phyloP scores from a whole-genome alignment of 2,797 vertebrate genomes.

The Molossus molossus region DNA sequence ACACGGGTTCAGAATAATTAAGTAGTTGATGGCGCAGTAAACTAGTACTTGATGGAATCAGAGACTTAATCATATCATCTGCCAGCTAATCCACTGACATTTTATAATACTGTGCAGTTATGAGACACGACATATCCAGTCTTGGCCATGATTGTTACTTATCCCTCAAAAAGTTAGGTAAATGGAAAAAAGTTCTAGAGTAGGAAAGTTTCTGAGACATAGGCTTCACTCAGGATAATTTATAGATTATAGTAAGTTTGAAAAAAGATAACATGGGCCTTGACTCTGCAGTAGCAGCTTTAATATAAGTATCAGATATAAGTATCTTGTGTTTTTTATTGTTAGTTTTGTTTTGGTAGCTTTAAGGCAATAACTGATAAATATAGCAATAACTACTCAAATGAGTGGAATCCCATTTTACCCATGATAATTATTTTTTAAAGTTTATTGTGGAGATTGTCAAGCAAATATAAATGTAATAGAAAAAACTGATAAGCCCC shows the following conservation, averaged over 20 bases:
- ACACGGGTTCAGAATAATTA: neutral
- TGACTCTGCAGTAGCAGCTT: neutral
- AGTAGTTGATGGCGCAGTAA: neutral
- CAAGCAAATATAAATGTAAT: neutral
- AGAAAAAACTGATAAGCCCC: neutral
- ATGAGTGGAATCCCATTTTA: constrained; percentile 17
- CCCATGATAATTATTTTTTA: neutral
- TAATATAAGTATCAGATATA: neutral
- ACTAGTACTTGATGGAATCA: neutral
- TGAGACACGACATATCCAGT: constrained; percentile 2
- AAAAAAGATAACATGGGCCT: neutral
- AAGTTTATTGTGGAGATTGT: neutral
- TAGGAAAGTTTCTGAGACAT: neutral
- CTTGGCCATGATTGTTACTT: neutral
- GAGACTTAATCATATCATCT: neutral
- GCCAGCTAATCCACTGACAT: neutral
- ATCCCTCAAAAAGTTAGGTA: neutral
- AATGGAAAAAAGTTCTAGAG: neutral
- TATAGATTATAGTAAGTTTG: neutral
- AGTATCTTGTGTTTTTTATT: constrained; percentile 41
- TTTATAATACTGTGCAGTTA: neutral
- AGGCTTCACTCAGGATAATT: neutral
- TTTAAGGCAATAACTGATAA: constrained; percentile 12
- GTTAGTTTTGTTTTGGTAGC: neutral
- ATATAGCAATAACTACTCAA: neutral